Evolutionary conservation across 2,797 vertebrate species (phyloP).

Genomic region (Tapirus indicus): DNA sequence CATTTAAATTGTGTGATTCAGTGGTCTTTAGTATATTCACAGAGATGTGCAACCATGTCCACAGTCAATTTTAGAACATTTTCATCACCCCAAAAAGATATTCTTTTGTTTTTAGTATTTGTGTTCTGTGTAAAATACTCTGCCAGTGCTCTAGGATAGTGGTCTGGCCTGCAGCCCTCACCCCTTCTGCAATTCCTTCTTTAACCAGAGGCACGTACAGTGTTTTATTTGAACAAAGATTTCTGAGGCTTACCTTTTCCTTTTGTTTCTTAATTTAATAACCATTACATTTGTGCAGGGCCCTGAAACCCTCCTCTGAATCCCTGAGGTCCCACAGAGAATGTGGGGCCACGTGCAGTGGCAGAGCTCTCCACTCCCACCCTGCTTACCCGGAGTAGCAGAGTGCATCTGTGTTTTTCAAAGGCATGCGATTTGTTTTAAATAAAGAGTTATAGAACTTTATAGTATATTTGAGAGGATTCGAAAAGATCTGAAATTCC

Average conservation of each 20-base stretch:
- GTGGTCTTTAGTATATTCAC: background rate
- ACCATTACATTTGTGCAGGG: background rate
- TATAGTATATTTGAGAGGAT: background rate
- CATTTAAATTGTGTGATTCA: background rate
- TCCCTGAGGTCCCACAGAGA: background rate
- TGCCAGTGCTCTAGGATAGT: background rate
- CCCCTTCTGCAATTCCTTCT: background rate
- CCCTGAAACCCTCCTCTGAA: background rate
- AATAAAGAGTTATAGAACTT: background rate
- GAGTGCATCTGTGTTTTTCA: background rate
- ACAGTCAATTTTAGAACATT: background rate
- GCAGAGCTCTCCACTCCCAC: accelerated
- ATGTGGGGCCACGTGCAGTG: accelerated
- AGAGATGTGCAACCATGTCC: background rate
- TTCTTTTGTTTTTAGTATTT: background rate
- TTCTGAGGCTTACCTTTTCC: background rate
- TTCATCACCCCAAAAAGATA: background rate
- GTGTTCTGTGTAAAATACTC: background rate
- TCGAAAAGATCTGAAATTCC: background rate
- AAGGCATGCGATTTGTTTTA: background rate
- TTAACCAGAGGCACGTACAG: background rate
- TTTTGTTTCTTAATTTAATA: background rate
- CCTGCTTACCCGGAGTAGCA: background rate
- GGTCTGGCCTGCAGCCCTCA: background rate
- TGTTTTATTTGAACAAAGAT: background rate